Evolutionary conservation across 2,113 vertebrate species (phyloP).

Genomic region (Rhabdornis inornatus): DNA sequence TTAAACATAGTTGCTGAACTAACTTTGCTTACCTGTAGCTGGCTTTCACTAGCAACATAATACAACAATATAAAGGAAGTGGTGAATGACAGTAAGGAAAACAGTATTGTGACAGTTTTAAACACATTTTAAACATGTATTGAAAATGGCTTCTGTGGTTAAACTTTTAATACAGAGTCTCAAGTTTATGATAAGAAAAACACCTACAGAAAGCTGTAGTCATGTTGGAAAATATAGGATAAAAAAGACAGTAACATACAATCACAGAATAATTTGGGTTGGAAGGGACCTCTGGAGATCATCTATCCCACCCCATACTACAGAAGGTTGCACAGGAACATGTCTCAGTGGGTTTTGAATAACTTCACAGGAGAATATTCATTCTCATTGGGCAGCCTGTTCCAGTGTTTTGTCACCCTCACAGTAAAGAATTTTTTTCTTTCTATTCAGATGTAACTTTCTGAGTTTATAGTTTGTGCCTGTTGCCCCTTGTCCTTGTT

Average conservation of each 20-base stretch:
- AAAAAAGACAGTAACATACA: background rate
- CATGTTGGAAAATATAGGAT: background rate
- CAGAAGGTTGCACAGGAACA: background rate
- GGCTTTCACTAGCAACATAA: background rate
- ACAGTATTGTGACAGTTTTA: background rate
- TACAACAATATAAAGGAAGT: background rate
- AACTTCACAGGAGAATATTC: background rate
- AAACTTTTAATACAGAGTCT: background rate
- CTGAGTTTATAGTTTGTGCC: background rate
- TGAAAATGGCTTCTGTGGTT: background rate
- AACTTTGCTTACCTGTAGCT: background rate
- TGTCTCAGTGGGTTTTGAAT: background rate
- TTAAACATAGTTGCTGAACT: background rate
- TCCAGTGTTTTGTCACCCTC: background rate
- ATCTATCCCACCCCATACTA: background rate
- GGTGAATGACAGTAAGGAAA: background rate
- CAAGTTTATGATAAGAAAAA: background rate
- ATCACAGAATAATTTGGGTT: background rate
- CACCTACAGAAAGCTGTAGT: background rate
- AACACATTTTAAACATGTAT: too few relatives aligned
- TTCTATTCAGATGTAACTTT: background rate
- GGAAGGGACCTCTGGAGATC: background rate
- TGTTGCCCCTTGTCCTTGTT: background rate
- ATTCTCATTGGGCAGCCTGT: background rate
- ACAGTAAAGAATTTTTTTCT: background rate